phyloP scores from a whole-genome alignment of 2,797 vertebrate genomes.

The Semaprochilodus insignis region DNA sequence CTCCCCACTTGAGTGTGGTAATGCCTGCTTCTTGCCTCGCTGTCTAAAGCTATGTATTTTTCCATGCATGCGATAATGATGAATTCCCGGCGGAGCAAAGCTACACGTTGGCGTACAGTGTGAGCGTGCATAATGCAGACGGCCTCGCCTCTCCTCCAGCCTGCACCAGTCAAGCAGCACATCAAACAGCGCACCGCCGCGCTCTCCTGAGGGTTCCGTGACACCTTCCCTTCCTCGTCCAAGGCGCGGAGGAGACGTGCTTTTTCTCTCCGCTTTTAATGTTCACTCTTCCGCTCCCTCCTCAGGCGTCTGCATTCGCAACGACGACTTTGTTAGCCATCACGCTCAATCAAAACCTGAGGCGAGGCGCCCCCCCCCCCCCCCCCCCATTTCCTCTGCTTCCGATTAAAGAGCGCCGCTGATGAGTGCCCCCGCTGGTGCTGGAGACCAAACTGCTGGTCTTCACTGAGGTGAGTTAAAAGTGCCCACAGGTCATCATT shows the following conservation, averaged over 20 bases:
- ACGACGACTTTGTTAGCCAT: slow-evolving; percentile 66
- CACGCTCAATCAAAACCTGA: slow-evolving; percentile 72
- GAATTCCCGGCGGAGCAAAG: slow-evolving; percentile 76
- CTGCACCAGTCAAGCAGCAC: slow-evolving; percentile 74
- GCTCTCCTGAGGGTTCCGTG: slow-evolving; percentile 65
- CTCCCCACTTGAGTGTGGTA: not conserved
- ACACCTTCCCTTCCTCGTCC: slow-evolving; percentile 75
- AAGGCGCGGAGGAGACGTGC: slow-evolving; percentile 70
- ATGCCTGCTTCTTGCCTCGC: not conserved
- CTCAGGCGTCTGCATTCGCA: slow-evolving; percentile 67
- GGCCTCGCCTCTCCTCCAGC: slow-evolving; percentile 56
- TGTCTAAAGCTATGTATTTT: slow-evolving; percentile 13
- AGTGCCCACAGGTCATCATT: slow-evolving; percentile 2
- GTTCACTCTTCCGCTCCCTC: slow-evolving; percentile 70
- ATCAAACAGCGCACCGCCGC: slow-evolving; percentile 76
- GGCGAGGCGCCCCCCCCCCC: slow-evolving; percentile 63
- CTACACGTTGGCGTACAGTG: slow-evolving; percentile 73
- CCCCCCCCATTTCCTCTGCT: slow-evolving; percentile 39
- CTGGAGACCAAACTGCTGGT: slow-evolving; percentile 75
- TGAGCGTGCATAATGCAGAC: slow-evolving; percentile 77
- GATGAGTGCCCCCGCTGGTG: slow-evolving; percentile 70
- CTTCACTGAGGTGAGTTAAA: slow-evolving; percentile 43
- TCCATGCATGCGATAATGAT: slow-evolving; percentile 73
- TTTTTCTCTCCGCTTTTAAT: slow-evolving; percentile 71
- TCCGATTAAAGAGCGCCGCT: slow-evolving; percentile 68